Evolutionary conservation across 2,888 invertebrate genomes (phyloP).

Genomic region (Melieria picta): DNA sequence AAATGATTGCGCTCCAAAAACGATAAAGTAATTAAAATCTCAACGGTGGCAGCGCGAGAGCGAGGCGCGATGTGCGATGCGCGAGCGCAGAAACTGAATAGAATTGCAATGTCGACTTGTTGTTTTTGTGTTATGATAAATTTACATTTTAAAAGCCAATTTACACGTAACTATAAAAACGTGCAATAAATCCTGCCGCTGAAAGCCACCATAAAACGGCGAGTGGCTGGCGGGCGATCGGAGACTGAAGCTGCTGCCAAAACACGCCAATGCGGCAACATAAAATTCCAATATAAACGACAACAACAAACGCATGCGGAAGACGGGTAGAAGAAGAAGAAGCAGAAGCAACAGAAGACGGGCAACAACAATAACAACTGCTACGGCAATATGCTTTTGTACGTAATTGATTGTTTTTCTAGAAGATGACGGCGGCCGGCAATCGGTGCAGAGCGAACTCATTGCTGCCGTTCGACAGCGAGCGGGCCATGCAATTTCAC

Average conservation of each 20-base stretch:
- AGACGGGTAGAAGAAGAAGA: slow-evolving; percentile 9
- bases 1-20: neutral
- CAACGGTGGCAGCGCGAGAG: slow-evolving; percentile 1
- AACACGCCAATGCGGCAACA: slow-evolving; percentile 9
- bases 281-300: slow-evolving; percentile 28
- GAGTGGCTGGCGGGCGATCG: neutral
- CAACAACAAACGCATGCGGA: slow-evolving; percentile 4
- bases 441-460: neutral
- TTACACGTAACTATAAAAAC: slow-evolving; percentile 65
- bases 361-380: slow-evolving; percentile 13
- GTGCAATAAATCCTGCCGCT: slow-evolving; percentile 60
- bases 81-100: slow-evolving; percentile 16
- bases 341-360: slow-evolving; percentile 15
- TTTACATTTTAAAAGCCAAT: slow-evolving; percentile 65
- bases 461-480: neutral
- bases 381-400: slow-evolving; percentile 47
- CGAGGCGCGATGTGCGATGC: neutral
- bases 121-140: slow-evolving; percentile 56
- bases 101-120: neutral
- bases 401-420: slow-evolving; percentile 62
- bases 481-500: slow-evolving; percentile 28
- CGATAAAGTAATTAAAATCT: neutral
- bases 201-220: slow-evolving; percentile 48
- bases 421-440: slow-evolving; percentile 41
- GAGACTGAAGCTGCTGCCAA: slow-evolving; percentile 1